phyloP scores from a whole-genome alignment of 2,888 invertebrate species.

The Xestia xanthographa region DNA sequence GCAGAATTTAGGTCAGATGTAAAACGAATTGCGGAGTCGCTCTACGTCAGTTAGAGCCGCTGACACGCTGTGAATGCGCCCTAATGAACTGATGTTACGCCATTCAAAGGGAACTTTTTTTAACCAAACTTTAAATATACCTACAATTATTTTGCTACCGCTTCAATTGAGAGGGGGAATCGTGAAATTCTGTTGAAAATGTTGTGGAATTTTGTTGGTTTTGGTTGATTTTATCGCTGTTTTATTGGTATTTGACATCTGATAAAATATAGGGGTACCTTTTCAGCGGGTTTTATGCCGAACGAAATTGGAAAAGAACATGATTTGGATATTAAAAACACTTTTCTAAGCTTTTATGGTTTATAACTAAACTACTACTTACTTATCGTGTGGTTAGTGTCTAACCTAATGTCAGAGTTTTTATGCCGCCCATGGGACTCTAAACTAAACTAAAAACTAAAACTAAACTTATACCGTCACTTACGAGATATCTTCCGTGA shows the following conservation, averaged over 20 bases:
- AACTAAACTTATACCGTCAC: no score
- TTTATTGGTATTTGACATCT: not conserved
- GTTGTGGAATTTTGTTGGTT: constrained; percentile 5
- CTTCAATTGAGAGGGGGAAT: constrained; percentile 43
- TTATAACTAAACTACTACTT: no score
- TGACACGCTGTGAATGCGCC: constrained; percentile 80
- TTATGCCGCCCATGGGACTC: no score
- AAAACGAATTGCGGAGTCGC: constrained; percentile 78
- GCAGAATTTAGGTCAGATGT: constrained; percentile 80
- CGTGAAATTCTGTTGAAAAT: constrained; percentile 13
- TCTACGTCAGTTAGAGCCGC: constrained; percentile 71
- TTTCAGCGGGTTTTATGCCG: not conserved
- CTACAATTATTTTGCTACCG: constrained; percentile 62
- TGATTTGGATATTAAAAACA: no score
- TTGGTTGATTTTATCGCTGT: not conserved
- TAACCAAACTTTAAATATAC: constrained; percentile 69
- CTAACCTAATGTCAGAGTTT: no score
- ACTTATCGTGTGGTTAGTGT: no score
- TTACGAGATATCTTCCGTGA: no score
- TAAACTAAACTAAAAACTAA: no score
- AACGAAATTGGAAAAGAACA: not conserved
- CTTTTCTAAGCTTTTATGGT: no score
- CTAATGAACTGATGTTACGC: constrained; percentile 84
- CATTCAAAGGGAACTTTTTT: constrained; percentile 78
- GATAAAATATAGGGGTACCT: not conserved